Base-by-base conservation (phyloP, 1,140 invertebrate species). In the Lineus longissimus region DNA sequence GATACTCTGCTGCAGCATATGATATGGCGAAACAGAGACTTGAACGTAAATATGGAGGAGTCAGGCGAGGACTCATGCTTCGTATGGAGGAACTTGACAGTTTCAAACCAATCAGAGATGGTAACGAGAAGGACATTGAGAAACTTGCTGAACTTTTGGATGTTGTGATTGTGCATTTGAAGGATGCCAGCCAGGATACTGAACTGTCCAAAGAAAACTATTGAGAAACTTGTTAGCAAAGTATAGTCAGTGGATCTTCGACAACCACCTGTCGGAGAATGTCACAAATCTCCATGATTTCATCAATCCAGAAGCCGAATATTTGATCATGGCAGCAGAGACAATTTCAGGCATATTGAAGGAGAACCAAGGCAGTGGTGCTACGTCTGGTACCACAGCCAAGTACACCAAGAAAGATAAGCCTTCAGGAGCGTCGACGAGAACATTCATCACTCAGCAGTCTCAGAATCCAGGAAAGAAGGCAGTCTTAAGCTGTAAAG, bases 1-100 rank as follows among this genome's bases (percentile, higher is more conserved):
- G n/a, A n/a, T n/a, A n/a, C n/a, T n/a, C n/a, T n/a, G n/a, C n/a
- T n/a, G n/a, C n/a, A n/a, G n/a, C n/a, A n/a, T n/a, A n/a, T n/a
- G n/a, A n/a, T n/a, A n/a, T n/a, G n/a, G n/a, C n/a, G n/a, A n/a
- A 17, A 54, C 51, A 40, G 22, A 62, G 55, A 56, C 51, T 45
- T 62, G 61, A 62, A 25, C 31, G 61, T 13, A 62, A 62, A 29
- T 62, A 56, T 2, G 61, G 61, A 29, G 61, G 61, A 36, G 9
- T 36, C 23, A 23, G 51, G 22, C 13, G 61, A 27, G 51, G 43
- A 43, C 30, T 62, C 4, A 27, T 31, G 2, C 17, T 56, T 2
- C 29, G 41, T 15, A 45, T 62, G 2, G 61, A 62, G 19, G 61
- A 62, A 31, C 45, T 62, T n/a, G 55, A 62, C 17, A 33, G 17